Base-by-base conservation (phyloP, 2,888 invertebrate genomes). In the Amiota mariae region DNA sequence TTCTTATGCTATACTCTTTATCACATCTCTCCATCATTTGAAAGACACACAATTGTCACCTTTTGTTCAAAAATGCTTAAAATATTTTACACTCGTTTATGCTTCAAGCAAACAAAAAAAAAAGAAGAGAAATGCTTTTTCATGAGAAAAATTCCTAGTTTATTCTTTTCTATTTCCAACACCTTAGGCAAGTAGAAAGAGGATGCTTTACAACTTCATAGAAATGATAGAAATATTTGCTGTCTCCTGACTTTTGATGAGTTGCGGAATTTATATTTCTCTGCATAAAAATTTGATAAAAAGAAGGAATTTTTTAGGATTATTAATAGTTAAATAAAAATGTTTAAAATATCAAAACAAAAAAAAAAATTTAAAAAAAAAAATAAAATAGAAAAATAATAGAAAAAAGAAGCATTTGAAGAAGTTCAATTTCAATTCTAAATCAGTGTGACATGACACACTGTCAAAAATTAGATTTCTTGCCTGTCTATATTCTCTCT, bases 11-110 rank as follows among this genome's bases (percentile, higher is more conserved):
- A 36, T 36, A 6, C 36, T 4, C 36, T 36, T 36, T 36, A 36
- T 2, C 36, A 36, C 36, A 36, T 36, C 36, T 36, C 36, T 36
- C 8, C 36, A 36, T 36, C 36, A 36, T 36, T 36, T 36, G 36
- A 6, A 36, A 36, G 36, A 72, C 75, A 68, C 70, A 71, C 83
- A 84, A 85, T 86, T 86, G 86, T 83, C 86, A 85, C 78, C 86
- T 83, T 70, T 80, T 79, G 86, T 84, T 64, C 12, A 85, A 85
- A 85, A 80, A 87, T 81, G 73, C 54, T 20, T 20, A 11, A 59
- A 59, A 78, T 78, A 82, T 84, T 86, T 82, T 80, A 75, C 79
- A 79, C 80, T 77, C 77, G 79, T 83, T 85, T 85, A 79, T 86
- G 78, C 12, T 54, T 54, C 13, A 15, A 15, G 57, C 12, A 10